Percentiles rank a stretch among this genome's conserved stretches.
Evolutionary conservation across 2,113 vertebrate species (phyloP).

Genomic region (Pomatostomus ruficeps): DNA sequence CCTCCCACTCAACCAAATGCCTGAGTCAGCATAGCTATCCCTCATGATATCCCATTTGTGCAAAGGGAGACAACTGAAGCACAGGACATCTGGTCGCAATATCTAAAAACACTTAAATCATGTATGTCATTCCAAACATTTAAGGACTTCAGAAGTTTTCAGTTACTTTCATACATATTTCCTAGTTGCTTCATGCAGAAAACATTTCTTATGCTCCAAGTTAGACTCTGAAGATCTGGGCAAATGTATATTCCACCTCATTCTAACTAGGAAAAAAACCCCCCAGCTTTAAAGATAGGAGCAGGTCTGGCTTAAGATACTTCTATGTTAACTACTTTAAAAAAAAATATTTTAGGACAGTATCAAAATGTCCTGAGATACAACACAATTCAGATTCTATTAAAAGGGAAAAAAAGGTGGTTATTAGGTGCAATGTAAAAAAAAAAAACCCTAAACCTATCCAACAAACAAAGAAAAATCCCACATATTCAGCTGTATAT

Average conservation of each 20-base stretch:
- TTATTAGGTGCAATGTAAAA: not conserved
- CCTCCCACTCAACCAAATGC: not conserved
- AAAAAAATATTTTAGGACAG: not conserved
- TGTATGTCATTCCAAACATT: conserved; percentile 51
- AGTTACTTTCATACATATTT: conserved; percentile 17
- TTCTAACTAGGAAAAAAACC: not conserved
- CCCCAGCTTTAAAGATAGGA: not conserved
- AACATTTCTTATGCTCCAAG: not conserved
- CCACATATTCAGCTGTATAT: not conserved
- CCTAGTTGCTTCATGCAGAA: not conserved
- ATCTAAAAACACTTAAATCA: conserved; percentile 57
- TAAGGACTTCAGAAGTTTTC: conserved; percentile 32
- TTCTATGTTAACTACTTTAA: not conserved
- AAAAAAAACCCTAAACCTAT: not conserved
- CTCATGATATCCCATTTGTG: conserved; percentile 11
- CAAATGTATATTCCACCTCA: not conserved
- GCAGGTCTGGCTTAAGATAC: not conserved
- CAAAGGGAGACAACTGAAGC: not conserved
- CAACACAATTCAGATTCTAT: not conserved
- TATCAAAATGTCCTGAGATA: not conserved
- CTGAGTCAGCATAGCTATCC: conserved; percentile 37
- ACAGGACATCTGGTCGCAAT: conserved; percentile 57
- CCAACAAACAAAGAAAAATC: not conserved
- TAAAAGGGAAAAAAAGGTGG: not conserved
- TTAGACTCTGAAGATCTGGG: not conserved